Evolutionary conservation across 2,888 invertebrate genomes (phyloP), one percentile per base, ranked within the genome.

Genomic region (Cylloceria caligata): DNA sequence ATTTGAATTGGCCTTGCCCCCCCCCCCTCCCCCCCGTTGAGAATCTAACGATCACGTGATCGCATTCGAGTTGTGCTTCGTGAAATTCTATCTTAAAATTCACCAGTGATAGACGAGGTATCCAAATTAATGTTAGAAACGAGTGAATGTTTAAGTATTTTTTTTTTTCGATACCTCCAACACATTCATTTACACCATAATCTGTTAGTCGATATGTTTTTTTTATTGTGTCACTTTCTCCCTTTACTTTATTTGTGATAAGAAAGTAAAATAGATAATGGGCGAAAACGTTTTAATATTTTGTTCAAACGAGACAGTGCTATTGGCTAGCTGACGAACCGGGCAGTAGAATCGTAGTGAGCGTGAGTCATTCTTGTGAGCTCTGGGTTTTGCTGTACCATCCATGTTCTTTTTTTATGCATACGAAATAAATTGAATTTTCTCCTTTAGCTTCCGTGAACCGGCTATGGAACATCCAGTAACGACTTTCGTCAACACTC

Each of bases 401-500:
- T 30, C 67, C 34, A 1, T 62, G 47, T 72, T n/a, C n/a, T 72
- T 62, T 55, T 45, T 72, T 72, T 62, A 62, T 72, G 72, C 72
- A 72, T 72, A 62, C 72, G 62, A 72, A 72, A 72, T 47, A 72
- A 72, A 72, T 72, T 72, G 72, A 72, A 72, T 72, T 72, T 72
- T 30, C 34, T 47, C 34, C 42, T 47, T 36, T 34, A 62, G 47
- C 62, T 13, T 34, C 47, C 30, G n/a, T 27, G 57, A 42, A 39
- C 27, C 27, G 27, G n/a, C 69, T 57, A 57, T n/a, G 60, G 62
- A 47, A 36, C 27, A 71, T 45, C 13, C 11, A 55, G 24, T 27
- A 21, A 60, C 30, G 60, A 60, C 60, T 62, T 62, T 34, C 72
- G 72, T 72, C 72, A 60, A 11, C 47, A 21, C 30, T 47, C 6